Conservation (phyloP, 2,888 invertebrate genomes). For the Aplocera efformata region DNA sequence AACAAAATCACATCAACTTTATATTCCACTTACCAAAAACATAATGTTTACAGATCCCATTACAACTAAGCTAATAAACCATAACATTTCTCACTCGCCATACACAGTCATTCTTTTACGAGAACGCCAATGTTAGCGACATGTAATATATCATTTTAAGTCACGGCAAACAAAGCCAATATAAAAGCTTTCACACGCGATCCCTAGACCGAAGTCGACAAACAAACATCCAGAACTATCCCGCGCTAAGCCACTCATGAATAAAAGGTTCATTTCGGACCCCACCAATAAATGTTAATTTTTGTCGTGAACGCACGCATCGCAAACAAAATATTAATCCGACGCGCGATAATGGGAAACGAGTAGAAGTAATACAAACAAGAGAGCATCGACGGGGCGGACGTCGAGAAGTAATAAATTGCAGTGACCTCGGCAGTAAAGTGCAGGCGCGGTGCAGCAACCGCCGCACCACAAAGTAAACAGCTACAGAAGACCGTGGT, state of each 20-base stretch:
- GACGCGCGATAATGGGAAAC: slow-evolving; percentile 75
- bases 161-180: slow-evolving; percentile 72
- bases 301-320: slow-evolving; percentile 73
- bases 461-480: slow-evolving; percentile 4
- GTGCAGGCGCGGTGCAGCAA: slow-evolving; percentile 33
- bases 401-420: slow-evolving; percentile 64
- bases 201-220: slow-evolving; percentile 64
- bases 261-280: slow-evolving; percentile 75
- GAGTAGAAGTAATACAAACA: slow-evolving; percentile 73
- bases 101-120: slow-evolving; percentile 62
- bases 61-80: slow-evolving; percentile 55
- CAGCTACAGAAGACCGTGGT: too few species aligned
- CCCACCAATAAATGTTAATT: slow-evolving; percentile 79
- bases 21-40: too few species aligned
- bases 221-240: slow-evolving; percentile 76
- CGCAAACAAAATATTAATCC: slow-evolving; percentile 79
- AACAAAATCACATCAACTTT: too few species aligned
- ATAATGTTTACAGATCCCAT: slow-evolving; percentile 28
- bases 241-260: slow-evolving; percentile 76
- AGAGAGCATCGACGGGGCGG: slow-evolving; percentile 52
- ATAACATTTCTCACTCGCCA: slow-evolving; percentile 54
- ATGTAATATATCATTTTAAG: slow-evolving; percentile 77
- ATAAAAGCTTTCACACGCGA: slow-evolving; percentile 77
- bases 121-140: slow-evolving; percentile 72
- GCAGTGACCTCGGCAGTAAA: slow-evolving; percentile 60